Base-by-base conservation (phyloP, 1,140 invertebrate species). In the Leptinotarsa texana region DNA sequence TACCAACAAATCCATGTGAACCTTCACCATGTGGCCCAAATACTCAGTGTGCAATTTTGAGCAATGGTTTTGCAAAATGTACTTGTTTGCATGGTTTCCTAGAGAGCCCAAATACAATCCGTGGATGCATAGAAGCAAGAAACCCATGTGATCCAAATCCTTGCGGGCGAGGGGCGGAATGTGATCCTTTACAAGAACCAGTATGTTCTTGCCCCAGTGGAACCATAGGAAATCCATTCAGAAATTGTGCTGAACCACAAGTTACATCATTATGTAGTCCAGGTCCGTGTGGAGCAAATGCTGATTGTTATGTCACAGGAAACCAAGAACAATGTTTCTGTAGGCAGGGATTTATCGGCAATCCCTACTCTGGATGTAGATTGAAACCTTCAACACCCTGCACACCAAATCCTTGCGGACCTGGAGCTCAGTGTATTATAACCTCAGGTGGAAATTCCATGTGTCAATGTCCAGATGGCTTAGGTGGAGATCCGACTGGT, bases 21-120 rank as follows among this genome's bases (percentile, higher is more conserved):
- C 92, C 94, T 18, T 95, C 93, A 49, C 94, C 94, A 1, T 96
- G 95, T 83, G 95, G 95, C 13, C 93, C 93, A 4, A 96, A 96
- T 80, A 96, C 95, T 3, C 92, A 95, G 81, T 96, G 95, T 81
- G 89, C 92, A 1, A 87, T 95, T 21, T 83, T 94, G 15, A 87
- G 88, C n/a, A 95, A 95, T 82, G 94, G 94, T 57, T 93, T 94
- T 82, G 91, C 94, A 0, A 95, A 95, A 84, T 97, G 95, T 83
- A 95, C 93, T 2, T 96, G 95, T 82, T 86, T 95, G 72, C 87
- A 91, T 73, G 94, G 94, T 21, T 96, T 90, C 82, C 88, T 95
- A 15, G 95, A 96, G 86, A 94, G 92, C 84, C 93, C 93, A 1
- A 96, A 96, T 80, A 96, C 95, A 1, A 91, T 96, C 63, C 88